phyloP scores from a whole-genome alignment of 2,113 vertebrate genomes.

The Callipepla squamata region DNA sequence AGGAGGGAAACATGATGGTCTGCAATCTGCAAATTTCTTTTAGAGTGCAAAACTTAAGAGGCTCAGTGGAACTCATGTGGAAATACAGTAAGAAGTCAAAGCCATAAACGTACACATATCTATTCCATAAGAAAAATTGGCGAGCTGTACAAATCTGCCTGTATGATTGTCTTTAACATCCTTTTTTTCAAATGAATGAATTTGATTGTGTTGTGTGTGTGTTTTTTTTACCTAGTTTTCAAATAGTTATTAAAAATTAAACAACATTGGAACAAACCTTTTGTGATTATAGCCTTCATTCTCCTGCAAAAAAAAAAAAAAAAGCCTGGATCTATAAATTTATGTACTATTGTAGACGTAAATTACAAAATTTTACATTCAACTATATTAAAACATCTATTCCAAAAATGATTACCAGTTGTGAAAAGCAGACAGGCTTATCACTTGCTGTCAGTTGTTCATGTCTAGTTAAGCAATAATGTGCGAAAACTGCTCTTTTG shows the following conservation, averaged over 20 bases:
- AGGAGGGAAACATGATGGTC: slow-evolving; percentile 58
- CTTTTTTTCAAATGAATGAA: slow-evolving; percentile 73
- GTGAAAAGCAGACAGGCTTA: slow-evolving; percentile 97
- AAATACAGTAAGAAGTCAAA: slow-evolving; percentile 45
- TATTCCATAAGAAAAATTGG: neutral
- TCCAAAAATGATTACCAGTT: slow-evolving; percentile 90
- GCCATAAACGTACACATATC: neutral
- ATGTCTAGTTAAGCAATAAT: slow-evolving; percentile 93
- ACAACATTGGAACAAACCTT: slow-evolving; percentile 78
- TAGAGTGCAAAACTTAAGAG: slow-evolving; percentile 55
- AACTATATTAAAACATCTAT: slow-evolving; percentile 89
- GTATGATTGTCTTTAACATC: slow-evolving; percentile 74
- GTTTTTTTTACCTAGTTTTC: slow-evolving; percentile 67
- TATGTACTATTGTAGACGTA: slow-evolving; percentile 86
- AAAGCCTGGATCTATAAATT: slow-evolving; percentile 81
- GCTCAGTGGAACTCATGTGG: slow-evolving; percentile 24
- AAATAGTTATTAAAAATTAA: slow-evolving; percentile 86
- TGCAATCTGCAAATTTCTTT: slow-evolving; percentile 75
- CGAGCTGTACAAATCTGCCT: slow-evolving; percentile 64
- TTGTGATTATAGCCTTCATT: slow-evolving; percentile 82
- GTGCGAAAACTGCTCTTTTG: slow-evolving; percentile 91
- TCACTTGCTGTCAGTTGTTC: slow-evolving; percentile 99
- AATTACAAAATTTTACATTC: slow-evolving; percentile 89
- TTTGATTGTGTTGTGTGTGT: slow-evolving; percentile 55
- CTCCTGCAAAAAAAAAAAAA: slow-evolving; percentile 67